phyloP scores from a whole-genome alignment of 2,113 vertebrate genomes.

The Aleadryas rufinucha region DNA sequence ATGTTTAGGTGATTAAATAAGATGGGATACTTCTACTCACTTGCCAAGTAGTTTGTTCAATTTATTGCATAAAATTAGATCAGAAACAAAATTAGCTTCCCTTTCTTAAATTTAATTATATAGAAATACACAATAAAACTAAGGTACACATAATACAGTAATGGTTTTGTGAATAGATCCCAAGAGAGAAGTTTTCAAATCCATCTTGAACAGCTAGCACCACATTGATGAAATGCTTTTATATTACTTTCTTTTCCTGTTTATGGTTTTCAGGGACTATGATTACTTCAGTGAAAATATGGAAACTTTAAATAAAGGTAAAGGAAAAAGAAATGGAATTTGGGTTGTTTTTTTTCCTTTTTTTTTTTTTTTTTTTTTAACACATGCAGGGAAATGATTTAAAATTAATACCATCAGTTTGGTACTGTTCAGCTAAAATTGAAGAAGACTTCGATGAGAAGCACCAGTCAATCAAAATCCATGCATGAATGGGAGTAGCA shows the following conservation, averaged over 20 bases:
- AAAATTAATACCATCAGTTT: not conserved
- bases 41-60: not conserved
- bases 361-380: not conserved
- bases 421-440: not conserved
- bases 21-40: not conserved
- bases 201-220: not conserved
- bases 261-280: not conserved
- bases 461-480: not conserved
- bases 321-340: not conserved
- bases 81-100: not conserved
- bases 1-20: not conserved
- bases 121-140: not conserved
- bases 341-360: not conserved
- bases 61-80: not conserved
- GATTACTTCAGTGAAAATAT: not conserved
- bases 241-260: not conserved
- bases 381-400: not conserved
- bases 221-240: not conserved
- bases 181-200: not conserved
- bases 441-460: not conserved
- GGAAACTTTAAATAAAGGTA: not conserved
- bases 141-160: not conserved
- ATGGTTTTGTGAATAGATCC: not conserved
- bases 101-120: not conserved
- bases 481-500: not conserved